Base-by-base conservation (phyloP, 2,888 invertebrate species). In the Branchellion lobata region DNA sequence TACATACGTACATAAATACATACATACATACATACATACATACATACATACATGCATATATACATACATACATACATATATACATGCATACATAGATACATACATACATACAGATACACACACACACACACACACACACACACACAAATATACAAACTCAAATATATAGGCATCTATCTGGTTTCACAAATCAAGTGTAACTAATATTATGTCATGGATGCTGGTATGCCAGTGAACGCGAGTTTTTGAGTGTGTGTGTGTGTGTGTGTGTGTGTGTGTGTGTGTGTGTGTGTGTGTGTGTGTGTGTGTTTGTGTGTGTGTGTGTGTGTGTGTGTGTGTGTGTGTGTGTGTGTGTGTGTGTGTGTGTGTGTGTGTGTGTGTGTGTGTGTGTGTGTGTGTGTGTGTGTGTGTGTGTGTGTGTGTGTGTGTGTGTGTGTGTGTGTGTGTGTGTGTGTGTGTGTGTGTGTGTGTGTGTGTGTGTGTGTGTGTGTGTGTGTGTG, bases 381-480 rank as follows among this genome's bases (percentile, higher is more conserved):
- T 47, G 47, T 47, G 47, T 47, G 47, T n/a, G n/a, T n/a, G n/a
- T n/a, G n/a, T n/a, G n/a, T n/a, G n/a, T n/a, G n/a, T n/a, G n/a
- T n/a, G n/a, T n/a, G n/a, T n/a, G n/a, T n/a, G n/a, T n/a, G n/a
- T n/a, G n/a, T n/a, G n/a, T n/a, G n/a, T n/a, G n/a, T n/a, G n/a
- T n/a, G n/a, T n/a, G n/a, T n/a, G n/a, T 47, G 47, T 47, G 8
- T 47, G 47, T 47, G 11, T 14, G 18, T 47, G 47, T 47, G 47
- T 18, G 47, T 47, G 47, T 14, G 47, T 47, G 47, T 47, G 47
- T 78, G 40, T 78, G 65, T 68, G 65, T 68, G 65, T 57, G 61
- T 78, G 34, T 78, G 40, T 78, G 27, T 78, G 33, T 68, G 33
- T 78, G 61, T 78, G 47, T 78, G 33, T 68, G 57, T 79, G 29